A percentile compares a stretch with the other conserved stretches of the same genome.
These are phyloP conservation scores for Thaleichthys pacificus DNA, from an alignment of 2,797 vertebrate species.

Conservation along the genomic window DNA sequence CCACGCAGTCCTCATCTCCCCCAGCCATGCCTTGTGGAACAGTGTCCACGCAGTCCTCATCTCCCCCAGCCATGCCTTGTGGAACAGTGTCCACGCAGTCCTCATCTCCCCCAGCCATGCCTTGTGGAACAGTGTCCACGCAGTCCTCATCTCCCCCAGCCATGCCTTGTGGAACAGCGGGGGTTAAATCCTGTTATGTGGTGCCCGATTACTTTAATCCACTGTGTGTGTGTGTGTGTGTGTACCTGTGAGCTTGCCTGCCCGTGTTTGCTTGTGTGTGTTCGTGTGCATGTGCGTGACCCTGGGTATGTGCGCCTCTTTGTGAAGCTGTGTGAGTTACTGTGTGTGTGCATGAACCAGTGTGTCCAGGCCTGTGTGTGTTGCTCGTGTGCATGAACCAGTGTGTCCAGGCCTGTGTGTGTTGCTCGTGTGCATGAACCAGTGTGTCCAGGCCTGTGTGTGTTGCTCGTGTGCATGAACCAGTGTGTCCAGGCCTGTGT, in stretches of 20 bases:
- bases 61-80: conserved; percentile 47
- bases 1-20: conserved; percentile 40
- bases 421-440: conserved; percentile 23
- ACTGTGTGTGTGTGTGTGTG: conserved; percentile 34
- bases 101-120: conserved; percentile 45
- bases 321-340: not conserved
- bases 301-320: no score
- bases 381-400: conserved; percentile 25
- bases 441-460: not conserved
- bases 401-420: not conserved
- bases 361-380: not conserved
- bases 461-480: conserved; percentile 20
- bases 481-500: not conserved
- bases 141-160: conserved; percentile 42
- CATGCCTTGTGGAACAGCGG: conserved; percentile 50
- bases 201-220: conserved; percentile 77
- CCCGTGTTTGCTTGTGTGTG: not conserved
- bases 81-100: conserved; percentile 38
- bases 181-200: conserved; percentile 75
- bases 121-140: no score
- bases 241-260: conserved; percentile 6
- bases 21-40: conserved; percentile 45
- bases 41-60: conserved; percentile 44
- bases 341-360: conserved; percentile 38
- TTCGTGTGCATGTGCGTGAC: no score